A percentile compares a stretch with the other conserved stretches of the same genome.
Evolutionary conservation across 2,888 invertebrate species (phyloP).

Genomic region (Acrobasis repandana): DNA sequence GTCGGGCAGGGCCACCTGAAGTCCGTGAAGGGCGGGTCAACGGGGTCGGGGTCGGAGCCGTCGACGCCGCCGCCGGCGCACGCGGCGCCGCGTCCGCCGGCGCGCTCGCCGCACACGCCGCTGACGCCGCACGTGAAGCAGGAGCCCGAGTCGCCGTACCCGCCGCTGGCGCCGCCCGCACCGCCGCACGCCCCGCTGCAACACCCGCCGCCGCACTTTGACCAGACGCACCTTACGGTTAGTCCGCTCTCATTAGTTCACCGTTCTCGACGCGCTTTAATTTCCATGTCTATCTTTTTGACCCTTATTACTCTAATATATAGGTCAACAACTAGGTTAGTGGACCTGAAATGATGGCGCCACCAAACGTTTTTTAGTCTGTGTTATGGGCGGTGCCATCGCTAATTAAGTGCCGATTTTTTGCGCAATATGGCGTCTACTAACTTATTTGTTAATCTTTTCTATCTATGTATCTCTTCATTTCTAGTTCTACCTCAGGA

Average conservation of each 20-base stretch:
- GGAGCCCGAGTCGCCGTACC: constrained; percentile 83
- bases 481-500: constrained; percentile 38
- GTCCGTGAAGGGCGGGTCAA: constrained; percentile 63
- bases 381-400: background rate
- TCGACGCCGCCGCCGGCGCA: constrained; percentile 79
- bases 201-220: constrained; percentile 48
- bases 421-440: no score
- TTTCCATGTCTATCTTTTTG: no score
- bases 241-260: constrained; percentile 32
- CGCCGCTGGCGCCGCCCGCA: constrained; percentile 46
- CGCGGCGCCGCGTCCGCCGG: constrained; percentile 53
- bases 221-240: constrained; percentile 56
- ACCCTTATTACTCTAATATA: no score
- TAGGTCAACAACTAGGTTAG: no score
- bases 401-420: no score
- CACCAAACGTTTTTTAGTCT: background rate
- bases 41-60: constrained; percentile 77
- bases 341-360: no score
- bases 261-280: background rate
- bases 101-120: constrained; percentile 72
- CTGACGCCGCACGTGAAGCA: constrained; percentile 84
- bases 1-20: constrained; percentile 60
- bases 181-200: constrained; percentile 76
- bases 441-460: no score
- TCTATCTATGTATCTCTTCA: background rate